Evolutionary conservation across 2,113 vertebrate genomes (phyloP).

Genomic region (Leptobrachium ailaonicum): DNA sequence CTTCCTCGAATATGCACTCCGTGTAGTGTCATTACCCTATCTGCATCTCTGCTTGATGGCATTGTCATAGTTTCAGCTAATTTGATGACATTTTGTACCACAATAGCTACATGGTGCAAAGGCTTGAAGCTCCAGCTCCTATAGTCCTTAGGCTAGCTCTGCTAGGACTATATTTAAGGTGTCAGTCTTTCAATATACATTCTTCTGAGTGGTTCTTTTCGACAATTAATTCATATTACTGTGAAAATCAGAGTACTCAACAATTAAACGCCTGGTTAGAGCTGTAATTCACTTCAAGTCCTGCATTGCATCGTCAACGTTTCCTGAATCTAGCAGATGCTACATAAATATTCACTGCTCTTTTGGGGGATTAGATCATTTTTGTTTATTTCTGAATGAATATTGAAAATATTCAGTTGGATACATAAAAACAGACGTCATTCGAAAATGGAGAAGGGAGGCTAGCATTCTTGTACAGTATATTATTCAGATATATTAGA

Average conservation of each 20-base stretch:
- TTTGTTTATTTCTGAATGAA: slow-evolving; percentile 15
- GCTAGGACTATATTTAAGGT: background rate
- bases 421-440: too few relatives aligned
- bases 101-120: too few relatives aligned
- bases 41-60: too few relatives aligned
- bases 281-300: slow-evolving; percentile 4
- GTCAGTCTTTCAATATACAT: slow-evolving; percentile 2
- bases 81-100: too few relatives aligned
- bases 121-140: too few relatives aligned
- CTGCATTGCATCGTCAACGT: slow-evolving; percentile 11
- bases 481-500: too few relatives aligned
- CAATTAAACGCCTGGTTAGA: slow-evolving; percentile 28
- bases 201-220: slow-evolving; percentile 5
- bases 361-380: background rate
- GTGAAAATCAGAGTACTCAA: background rate
- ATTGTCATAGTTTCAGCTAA: too few relatives aligned
- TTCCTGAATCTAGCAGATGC: slow-evolving; percentile 22
- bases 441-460: too few relatives aligned
- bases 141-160: too few relatives aligned
- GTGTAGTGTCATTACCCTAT: too few relatives aligned
- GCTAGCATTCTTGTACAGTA: too few relatives aligned
- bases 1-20: too few relatives aligned
- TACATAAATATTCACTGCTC: background rate
- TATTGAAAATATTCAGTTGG: background rate
- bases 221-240: slow-evolving; percentile 16